Percentiles rank a stretch among this genome's conserved stretches.
phyloP scores from a whole-genome alignment of 2,888 invertebrate species.

The Eupithecia centaureata region DNA sequence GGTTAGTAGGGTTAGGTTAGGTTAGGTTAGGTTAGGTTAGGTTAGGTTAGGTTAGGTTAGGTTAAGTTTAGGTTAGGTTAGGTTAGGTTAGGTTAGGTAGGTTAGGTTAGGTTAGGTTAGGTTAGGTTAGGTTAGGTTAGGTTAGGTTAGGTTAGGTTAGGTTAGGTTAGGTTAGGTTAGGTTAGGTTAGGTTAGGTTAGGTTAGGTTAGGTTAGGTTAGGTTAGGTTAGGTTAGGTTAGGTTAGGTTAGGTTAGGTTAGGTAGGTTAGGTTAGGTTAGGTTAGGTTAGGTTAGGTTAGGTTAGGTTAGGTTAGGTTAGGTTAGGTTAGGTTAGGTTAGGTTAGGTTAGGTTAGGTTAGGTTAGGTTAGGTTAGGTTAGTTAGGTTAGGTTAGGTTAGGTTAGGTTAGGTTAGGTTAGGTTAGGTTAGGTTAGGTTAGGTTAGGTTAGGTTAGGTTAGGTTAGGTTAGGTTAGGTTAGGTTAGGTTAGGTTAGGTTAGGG shows the following conservation, averaged over 20 bases:
- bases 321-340: too few relatives aligned
- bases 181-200: constrained; percentile 38
- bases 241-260: constrained; percentile 41
- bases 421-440: too few relatives aligned
- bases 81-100: constrained; percentile 43
- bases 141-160: constrained; percentile 31
- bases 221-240: constrained; percentile 37
- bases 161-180: constrained; percentile 19
- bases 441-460: too few relatives aligned
- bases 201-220: constrained; percentile 35
- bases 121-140: constrained; percentile 42
- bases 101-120: constrained; percentile 42
- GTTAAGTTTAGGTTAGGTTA: constrained; percentile 39
- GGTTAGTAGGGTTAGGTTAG: too few relatives aligned
- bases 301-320: too few relatives aligned
- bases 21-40: too few relatives aligned
- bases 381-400: not conserved
- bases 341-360: too few relatives aligned
- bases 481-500: too few relatives aligned
- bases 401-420: too few relatives aligned
- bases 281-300: too few relatives aligned
- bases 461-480: not conserved
- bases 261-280: too few relatives aligned
- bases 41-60: constrained; percentile 45
- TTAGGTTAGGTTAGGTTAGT: too few relatives aligned